A percentile compares a stretch with the other conserved stretches of the same genome.
phyloP scores from a whole-genome alignment of 2,797 vertebrate genomes.

The Scomberomorus guttatus region DNA sequence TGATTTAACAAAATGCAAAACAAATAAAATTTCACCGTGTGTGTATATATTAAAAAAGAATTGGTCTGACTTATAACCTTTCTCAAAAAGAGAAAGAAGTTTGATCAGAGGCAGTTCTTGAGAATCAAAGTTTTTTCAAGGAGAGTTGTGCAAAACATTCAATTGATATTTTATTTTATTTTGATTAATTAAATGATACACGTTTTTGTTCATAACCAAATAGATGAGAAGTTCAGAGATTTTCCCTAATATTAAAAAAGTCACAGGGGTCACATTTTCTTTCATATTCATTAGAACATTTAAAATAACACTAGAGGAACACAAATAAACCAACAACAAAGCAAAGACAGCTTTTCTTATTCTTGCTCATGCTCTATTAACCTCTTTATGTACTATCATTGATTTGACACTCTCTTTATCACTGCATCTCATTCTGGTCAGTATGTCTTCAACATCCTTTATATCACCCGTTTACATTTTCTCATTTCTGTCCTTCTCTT shows the following conservation, averaged over 20 bases:
- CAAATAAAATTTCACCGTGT: neutral
- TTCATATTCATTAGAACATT: conserved; percentile 9
- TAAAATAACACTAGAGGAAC: conserved; percentile 8
- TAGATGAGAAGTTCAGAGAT: neutral
- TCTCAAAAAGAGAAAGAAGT: neutral
- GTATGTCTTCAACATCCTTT: conserved; percentile 57
- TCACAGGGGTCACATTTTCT: neutral
- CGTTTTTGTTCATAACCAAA: neutral
- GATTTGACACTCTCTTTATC: conserved; percentile 65
- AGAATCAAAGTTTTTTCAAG: neutral
- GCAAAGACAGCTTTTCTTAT: conserved; percentile 28
- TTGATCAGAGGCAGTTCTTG: neutral
- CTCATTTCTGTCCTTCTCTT: conserved; percentile 59
- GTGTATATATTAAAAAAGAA: neutral
- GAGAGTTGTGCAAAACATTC: neutral
- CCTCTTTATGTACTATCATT: conserved; percentile 59
- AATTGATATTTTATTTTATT: neutral
- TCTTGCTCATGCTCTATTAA: conserved; percentile 67
- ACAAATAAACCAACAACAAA: conserved; percentile 25
- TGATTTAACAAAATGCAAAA: neutral
- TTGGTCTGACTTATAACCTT: neutral
- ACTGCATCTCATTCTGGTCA: conserved; percentile 41
- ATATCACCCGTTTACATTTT: conserved; percentile 34
- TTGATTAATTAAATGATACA: conserved; percentile 15
- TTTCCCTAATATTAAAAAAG: neutral